Evolutionary conservation across 2,113 vertebrate species (phyloP).

Genomic region (Glaucidium brasilianum): DNA sequence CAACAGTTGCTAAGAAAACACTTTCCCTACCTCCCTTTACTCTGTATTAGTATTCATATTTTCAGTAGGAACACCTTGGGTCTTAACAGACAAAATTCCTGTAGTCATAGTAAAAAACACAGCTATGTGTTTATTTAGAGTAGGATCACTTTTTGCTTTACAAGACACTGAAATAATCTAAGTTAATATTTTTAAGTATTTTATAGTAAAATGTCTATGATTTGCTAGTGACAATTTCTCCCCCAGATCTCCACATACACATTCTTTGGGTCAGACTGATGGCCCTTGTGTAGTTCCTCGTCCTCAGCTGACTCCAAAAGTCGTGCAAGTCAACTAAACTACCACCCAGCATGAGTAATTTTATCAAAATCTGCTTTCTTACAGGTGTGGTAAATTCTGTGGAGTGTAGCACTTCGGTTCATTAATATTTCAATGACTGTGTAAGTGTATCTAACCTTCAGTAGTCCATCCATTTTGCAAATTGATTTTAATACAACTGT

Average conservation of each 20-base stretch:
- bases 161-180: background rate
- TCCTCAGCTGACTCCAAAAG: background rate
- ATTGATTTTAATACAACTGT: background rate
- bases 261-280: background rate
- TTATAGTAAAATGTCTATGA: background rate
- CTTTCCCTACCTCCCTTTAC: background rate
- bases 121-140: background rate
- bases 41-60: background rate
- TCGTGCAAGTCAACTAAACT: background rate
- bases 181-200: background rate
- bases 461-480: background rate
- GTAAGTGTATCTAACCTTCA: background rate
- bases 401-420: background rate
- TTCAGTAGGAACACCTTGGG: background rate
- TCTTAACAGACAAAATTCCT: background rate
- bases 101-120: background rate
- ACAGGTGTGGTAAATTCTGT: background rate
- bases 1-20: background rate
- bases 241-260: accelerated
- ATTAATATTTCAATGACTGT: background rate
- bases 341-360: background rate
- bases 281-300: background rate
- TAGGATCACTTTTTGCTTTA: background rate
- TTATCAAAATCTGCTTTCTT: background rate
- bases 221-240: background rate